Conservation (phyloP, 1,140 invertebrate species). For the Lepidurus arcticus region DNA sequence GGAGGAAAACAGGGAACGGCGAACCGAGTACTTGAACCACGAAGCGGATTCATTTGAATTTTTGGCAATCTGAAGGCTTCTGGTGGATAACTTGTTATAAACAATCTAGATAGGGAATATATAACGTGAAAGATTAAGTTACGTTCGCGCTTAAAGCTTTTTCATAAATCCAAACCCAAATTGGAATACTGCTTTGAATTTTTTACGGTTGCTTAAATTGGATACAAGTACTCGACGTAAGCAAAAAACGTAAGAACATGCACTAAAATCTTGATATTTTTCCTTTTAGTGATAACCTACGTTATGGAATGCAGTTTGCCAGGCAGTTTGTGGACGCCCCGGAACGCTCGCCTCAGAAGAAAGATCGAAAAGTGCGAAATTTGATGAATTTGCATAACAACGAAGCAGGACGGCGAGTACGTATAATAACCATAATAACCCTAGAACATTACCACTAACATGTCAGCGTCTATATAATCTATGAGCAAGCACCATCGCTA, state of each 20-base stretch:
- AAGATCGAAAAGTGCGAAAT: constrained; percentile 46
- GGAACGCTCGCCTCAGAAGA: constrained; percentile 45
- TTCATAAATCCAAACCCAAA: too few relatives aligned
- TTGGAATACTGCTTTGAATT: neutral
- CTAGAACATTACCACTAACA: too few relatives aligned
- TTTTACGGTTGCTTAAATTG: neutral
- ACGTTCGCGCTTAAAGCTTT: too few relatives aligned
- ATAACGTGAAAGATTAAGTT: too few relatives aligned
- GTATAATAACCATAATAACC: neutral
- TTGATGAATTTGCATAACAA: constrained; percentile 64
- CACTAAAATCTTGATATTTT: constrained; percentile 28
- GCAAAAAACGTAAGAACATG: neutral
- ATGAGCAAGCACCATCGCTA: too few relatives aligned
- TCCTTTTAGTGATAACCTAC: constrained; percentile 53
- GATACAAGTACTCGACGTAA: too few relatives aligned
- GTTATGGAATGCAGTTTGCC: constrained; percentile 55
- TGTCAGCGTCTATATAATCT: too few relatives aligned
- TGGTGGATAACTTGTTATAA: too few relatives aligned
- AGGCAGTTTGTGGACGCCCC: constrained; percentile 58
- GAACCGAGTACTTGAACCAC: too few relatives aligned
- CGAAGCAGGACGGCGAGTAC: constrained; percentile 57
- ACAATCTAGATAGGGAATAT: too few relatives aligned
- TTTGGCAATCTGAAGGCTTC: neutral
- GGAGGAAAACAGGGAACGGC: too few relatives aligned
- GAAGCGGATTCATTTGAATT: neutral